Conservation (phyloP, 2,113 vertebrate species). For the Pantherophis guttatus region DNA sequence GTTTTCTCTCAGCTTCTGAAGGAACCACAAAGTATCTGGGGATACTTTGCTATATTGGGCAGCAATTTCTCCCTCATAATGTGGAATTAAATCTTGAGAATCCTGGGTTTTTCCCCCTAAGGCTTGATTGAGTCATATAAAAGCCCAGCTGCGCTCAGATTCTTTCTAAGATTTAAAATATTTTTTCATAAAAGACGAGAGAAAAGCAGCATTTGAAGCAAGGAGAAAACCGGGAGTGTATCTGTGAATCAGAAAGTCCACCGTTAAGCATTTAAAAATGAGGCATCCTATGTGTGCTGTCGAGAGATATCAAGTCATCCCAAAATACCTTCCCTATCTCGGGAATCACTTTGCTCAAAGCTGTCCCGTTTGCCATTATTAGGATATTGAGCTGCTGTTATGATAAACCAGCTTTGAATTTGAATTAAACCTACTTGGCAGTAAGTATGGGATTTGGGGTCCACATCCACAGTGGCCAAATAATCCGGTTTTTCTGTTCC, state of each 20-base stretch:
- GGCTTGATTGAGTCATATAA: background rate
- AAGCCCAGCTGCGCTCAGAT: background rate
- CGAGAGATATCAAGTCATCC: background rate
- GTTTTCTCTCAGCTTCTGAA: background rate
- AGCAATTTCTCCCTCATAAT: background rate
- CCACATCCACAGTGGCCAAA: constrained; percentile 87
- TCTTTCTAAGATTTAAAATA: background rate
- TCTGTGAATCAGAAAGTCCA: background rate
- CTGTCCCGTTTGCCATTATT: background rate
- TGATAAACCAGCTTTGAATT: background rate
- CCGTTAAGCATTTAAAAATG: background rate
- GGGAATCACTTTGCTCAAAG: background rate
- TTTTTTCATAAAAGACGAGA: background rate
- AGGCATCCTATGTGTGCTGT: background rate
- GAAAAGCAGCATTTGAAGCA: background rate
- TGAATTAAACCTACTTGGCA: constrained; percentile 74
- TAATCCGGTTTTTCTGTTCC: constrained; percentile 80
- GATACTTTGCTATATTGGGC: background rate
- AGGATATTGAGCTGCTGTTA: background rate
- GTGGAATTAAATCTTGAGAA: background rate
- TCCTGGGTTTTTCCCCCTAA: background rate
- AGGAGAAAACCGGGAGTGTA: background rate
- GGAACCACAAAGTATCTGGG: background rate
- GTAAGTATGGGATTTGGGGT: constrained; percentile 79
- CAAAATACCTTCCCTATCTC: background rate